Conservation (phyloP, 2,113 vertebrate species). For the Ochotona curzoniae region DNA sequence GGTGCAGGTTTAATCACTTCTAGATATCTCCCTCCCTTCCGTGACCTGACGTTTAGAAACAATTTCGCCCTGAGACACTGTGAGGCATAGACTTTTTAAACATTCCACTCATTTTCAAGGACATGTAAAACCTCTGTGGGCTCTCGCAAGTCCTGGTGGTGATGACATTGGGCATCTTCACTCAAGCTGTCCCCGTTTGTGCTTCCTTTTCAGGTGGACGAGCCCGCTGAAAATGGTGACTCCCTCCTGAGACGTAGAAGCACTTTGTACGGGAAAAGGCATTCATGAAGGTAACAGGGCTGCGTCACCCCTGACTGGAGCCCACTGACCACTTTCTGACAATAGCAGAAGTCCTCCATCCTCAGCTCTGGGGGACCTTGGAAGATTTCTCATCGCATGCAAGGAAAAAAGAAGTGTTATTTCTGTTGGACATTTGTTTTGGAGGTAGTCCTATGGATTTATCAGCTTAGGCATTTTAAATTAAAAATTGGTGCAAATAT, state of each 20-base stretch:
- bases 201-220: slow-evolving; percentile 63
- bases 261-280: neutral
- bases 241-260: neutral
- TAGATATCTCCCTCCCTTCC: neutral
- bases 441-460: neutral
- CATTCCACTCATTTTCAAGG: neutral
- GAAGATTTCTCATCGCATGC: neutral
- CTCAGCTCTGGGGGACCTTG: neutral
- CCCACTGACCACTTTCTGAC: accelerated
- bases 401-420: neutral
- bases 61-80: neutral
- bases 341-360: neutral
- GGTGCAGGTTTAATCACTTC: too few relatives aligned
- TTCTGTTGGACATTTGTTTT: neutral
- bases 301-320: neutral
- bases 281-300: neutral
- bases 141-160: neutral
- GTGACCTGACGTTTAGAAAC: neutral
- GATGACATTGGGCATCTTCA: accelerated
- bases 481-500: neutral
- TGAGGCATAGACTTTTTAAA: neutral
- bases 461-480: neutral
- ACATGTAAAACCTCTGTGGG: neutral
- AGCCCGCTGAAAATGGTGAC: neutral
- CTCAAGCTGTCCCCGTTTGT: neutral